These are phyloP conservation scores for Setophaga petechia DNA, from an alignment of 2,113 vertebrate species.

Conservation along the genomic window DNA sequence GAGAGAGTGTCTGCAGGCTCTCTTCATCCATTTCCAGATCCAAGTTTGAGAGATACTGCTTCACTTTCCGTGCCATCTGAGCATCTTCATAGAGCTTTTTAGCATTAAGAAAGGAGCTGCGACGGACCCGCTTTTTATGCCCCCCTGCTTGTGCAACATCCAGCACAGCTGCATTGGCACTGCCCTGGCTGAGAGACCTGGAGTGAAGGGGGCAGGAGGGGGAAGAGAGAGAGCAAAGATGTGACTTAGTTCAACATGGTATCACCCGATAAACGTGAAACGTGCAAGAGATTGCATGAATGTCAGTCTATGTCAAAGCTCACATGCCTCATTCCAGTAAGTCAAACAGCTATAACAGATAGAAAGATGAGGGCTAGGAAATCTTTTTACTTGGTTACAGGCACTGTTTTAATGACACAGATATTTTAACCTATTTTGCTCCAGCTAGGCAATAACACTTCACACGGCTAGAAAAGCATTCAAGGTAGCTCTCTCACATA, in stretches of 20 bases:
- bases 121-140: constrained; percentile 96
- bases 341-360: constrained; percentile 54
- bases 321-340: constrained; percentile 75
- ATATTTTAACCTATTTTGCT: constrained; percentile 20
- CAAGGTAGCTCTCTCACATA: constrained; percentile 28
- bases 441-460: constrained; percentile 25
- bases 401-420: neutral
- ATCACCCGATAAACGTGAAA: neutral
- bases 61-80: constrained; percentile 97
- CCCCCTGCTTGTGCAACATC: constrained; percentile 93
- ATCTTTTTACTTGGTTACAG: constrained; percentile 22
- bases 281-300: constrained; percentile 44
- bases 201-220: neutral
- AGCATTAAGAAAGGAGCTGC: constrained; percentile 98
- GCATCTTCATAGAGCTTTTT: constrained; percentile 99
- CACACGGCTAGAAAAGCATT: constrained; percentile 44
- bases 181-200: constrained; percentile 97
- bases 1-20: constrained; percentile 89
- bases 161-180: constrained; percentile 88
- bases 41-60: constrained; percentile 93
- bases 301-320: constrained; percentile 64
- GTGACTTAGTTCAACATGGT: neutral
- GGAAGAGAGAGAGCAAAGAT: neutral
- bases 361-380: constrained; percentile 33
- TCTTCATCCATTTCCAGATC: constrained; percentile 95